Evolutionary conservation across 2,113 vertebrate genomes (phyloP).

Genomic region (Poecile atricapillus): DNA sequence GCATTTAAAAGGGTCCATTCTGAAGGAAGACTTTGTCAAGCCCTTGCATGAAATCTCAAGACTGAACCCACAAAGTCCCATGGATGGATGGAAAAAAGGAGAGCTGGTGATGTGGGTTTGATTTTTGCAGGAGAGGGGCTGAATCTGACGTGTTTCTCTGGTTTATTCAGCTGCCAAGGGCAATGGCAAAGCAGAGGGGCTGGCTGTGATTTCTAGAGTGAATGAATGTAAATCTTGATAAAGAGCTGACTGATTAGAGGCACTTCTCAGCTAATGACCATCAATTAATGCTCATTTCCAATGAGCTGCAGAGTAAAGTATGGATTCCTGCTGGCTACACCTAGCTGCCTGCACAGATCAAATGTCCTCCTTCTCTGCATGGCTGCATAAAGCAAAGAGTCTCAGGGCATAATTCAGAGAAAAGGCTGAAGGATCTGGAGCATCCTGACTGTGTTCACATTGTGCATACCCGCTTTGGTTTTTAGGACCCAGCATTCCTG

Average conservation of each 20-base stretch:
- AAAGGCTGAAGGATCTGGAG: not conserved
- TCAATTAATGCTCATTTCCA: constrained; percentile 31
- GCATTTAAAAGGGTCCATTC: not conserved
- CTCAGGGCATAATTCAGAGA: not conserved
- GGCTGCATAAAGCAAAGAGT: not conserved
- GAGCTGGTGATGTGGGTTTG: not conserved
- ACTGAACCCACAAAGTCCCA: not conserved
- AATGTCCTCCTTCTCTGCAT: not conserved
- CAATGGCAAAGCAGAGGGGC: not conserved
- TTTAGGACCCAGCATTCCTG: not conserved
- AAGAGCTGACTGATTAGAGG: not conserved
- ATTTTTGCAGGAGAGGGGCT: not conserved
- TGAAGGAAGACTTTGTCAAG: not conserved
- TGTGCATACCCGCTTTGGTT: not conserved
- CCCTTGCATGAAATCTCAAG: not conserved
- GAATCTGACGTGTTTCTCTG: not conserved
- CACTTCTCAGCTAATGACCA: constrained; percentile 13
- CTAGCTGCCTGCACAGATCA: not conserved
- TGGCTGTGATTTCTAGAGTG: not conserved
- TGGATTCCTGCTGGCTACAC: not conserved
- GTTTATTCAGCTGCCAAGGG: not conserved
- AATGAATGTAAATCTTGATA: not conserved
- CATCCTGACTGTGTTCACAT: not conserved
- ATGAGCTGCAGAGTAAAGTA: not conserved
- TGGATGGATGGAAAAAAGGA: too few species aligned